Evolutionary conservation across 2,113 vertebrate genomes (phyloP).

Genomic region (Phasianus colchicus): DNA sequence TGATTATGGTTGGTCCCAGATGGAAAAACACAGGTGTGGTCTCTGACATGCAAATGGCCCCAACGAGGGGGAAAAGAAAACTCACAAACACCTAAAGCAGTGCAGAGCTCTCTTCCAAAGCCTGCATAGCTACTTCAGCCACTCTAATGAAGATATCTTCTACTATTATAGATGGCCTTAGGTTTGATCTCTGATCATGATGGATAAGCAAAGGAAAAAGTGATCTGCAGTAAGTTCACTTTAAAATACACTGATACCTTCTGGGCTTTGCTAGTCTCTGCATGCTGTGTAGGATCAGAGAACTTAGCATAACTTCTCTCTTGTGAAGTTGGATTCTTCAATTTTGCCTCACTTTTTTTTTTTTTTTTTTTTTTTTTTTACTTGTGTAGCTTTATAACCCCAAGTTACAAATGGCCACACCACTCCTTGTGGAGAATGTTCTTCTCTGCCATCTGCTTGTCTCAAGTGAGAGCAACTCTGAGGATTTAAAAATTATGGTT

Average conservation of each 20-base stretch:
- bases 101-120: background rate
- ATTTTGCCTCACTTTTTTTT: background rate
- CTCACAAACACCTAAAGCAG: background rate
- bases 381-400: background rate
- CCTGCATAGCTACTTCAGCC: background rate
- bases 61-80: background rate
- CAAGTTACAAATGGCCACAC: background rate
- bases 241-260: background rate
- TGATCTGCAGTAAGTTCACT: background rate
- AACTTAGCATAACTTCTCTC: background rate
- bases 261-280: conserved; percentile 1
- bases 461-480: fast-evolving
- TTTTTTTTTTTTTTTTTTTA: background rate
- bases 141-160: background rate
- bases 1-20: background rate
- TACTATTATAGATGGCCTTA: background rate
- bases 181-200: background rate
- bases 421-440: background rate
- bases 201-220: conserved; percentile 16
- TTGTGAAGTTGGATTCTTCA: background rate
- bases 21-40: background rate
- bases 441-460: background rate
- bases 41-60: background rate
- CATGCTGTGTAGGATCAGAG: background rate
- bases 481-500: background rate